phyloP scores from a whole-genome alignment of 1,140 invertebrate genomes.

The Euura saliciscinereae region DNA sequence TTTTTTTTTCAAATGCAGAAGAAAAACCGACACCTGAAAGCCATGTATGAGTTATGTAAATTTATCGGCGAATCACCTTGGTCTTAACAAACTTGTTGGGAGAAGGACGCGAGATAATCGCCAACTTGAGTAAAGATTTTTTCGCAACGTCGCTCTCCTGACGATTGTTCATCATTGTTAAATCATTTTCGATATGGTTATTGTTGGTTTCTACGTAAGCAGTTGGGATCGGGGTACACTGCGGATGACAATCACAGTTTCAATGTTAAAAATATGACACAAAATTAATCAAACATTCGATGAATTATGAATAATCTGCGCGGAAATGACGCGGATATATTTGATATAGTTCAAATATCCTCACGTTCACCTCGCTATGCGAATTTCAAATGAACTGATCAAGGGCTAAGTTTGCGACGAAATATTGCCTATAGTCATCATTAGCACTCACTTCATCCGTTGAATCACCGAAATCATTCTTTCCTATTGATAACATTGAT shows the following conservation, averaged over 20 bases:
- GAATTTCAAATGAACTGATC: too few relatives aligned
- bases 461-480: too few relatives aligned
- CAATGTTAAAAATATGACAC: too few relatives aligned
- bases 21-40: not conserved
- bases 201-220: slow-evolving; percentile 1
- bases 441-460: too few relatives aligned
- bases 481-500: too few relatives aligned
- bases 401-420: too few relatives aligned
- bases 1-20: not conserved
- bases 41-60: not conserved
- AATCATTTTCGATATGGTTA: slow-evolving; percentile 3
- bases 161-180: slow-evolving; percentile 3
- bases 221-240: not conserved
- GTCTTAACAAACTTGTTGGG: slow-evolving; percentile 4
- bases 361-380: too few relatives aligned
- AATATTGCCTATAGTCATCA: too few relatives aligned
- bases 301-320: too few relatives aligned
- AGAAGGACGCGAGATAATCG: not conserved
- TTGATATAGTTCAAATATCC: too few relatives aligned
- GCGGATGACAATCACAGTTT: not conserved
- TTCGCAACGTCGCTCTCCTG: not conserved
- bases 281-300: too few relatives aligned
- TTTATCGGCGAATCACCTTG: not conserved
- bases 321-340: too few relatives aligned
- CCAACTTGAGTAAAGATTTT: slow-evolving; percentile 4